phyloP scores from a whole-genome alignment of 2,113 vertebrate species.

The Onychorhynchus coronatus region DNA sequence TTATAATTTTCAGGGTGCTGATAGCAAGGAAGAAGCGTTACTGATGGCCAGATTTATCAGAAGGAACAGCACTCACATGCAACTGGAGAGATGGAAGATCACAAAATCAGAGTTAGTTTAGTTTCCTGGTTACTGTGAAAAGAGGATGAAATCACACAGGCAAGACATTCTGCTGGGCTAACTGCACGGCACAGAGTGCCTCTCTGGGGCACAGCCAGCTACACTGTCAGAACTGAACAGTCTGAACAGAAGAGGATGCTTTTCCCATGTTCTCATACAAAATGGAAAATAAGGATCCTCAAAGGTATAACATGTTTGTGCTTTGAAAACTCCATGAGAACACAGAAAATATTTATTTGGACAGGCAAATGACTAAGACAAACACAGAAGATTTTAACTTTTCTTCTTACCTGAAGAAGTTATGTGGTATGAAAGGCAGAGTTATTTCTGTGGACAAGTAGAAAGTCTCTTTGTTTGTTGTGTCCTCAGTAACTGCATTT shows the following conservation, averaged over 20 bases:
- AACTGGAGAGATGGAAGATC: background rate
- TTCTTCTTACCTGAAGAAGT: background rate
- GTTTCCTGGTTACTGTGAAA: background rate
- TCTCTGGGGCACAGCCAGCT: background rate
- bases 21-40: background rate
- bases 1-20: background rate
- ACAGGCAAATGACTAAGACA: background rate
- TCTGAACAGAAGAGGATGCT: background rate
- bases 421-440: background rate
- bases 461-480: background rate
- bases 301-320: background rate
- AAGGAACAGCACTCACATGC: background rate
- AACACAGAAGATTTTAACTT: background rate
- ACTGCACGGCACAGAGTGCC: fast-evolving
- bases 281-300: background rate
- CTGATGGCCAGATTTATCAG: background rate
- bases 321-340: background rate
- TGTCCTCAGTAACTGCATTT: background rate
- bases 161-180: background rate
- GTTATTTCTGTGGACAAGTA: background rate
- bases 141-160: background rate
- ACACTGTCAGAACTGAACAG: background rate
- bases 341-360: background rate
- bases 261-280: background rate
- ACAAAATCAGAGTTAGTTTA: background rate